Base-by-base conservation (phyloP, 2,797 vertebrate species). In the Antrozous pallidus region DNA sequence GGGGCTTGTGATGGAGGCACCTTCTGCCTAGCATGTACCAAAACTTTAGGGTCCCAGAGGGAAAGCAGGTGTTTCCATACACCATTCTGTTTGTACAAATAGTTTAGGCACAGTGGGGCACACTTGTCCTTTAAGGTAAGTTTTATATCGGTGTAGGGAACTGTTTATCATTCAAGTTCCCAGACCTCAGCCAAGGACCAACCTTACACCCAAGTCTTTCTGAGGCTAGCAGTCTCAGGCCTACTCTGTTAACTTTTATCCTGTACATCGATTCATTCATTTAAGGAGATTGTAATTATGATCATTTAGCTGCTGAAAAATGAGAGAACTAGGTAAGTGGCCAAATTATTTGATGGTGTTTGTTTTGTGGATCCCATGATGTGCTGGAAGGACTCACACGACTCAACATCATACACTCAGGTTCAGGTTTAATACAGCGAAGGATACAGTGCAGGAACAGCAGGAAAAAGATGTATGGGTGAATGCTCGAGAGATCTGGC, bases 291-390 rank as follows among this genome's bases (percentile, higher is more conserved):
- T 74, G 6, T 75, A 18, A 78, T 92, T 94, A 78, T 47, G 70
- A 67, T 65, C 40, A 73, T 73, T 45, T 78, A 87, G 69, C 58
- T 90, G 94, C 42, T 93, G 73, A 65, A 82, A 95, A 87, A 74
- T 61, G 10, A 56, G 24, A 89, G 40, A 51, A 86, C 51, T 54
- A 69, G 36, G 5, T 88, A 18, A 45, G 75, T 40, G 38, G 77
- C 22, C 47, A 77, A 31, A 84, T 61, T 70, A 36, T 90, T 95
- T 36, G 58, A 22, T 67, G 17, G 1, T 83, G 28, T 42, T 26
- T 78, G 6, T 77, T 94, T 58, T 88, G 8, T 9, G 24, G 31
- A n/a, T 91, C 22, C 11, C 20, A 71, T 88, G 63, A 83, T 65
- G 88, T 91, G 10, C 22, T 71, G 5, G 58, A 81, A 80, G 31